phyloP scores from a whole-genome alignment of 2,797 vertebrate genomes.

The Salmo trutta region DNA sequence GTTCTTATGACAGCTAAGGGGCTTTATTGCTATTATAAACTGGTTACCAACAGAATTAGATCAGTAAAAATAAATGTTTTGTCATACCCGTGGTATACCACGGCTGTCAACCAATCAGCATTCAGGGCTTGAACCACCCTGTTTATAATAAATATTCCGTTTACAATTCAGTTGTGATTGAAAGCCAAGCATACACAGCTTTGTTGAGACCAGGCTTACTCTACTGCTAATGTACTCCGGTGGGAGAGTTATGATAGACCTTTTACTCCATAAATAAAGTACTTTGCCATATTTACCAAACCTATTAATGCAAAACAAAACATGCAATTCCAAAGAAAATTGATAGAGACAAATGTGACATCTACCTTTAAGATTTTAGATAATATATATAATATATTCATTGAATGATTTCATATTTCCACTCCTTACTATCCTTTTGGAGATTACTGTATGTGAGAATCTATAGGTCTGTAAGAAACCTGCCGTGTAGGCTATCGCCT shows the following conservation, averaged over 20 bases:
- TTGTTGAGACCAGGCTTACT: not conserved
- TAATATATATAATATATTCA: not conserved
- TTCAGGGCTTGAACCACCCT: not conserved
- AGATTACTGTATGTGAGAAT: not conserved
- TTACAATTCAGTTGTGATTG: not conserved
- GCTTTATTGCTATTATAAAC: too few relatives aligned
- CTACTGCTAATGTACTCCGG: not conserved
- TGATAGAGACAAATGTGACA: not conserved
- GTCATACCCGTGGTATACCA: too few relatives aligned
- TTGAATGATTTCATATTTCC: not conserved
- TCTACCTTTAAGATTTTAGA: not conserved
- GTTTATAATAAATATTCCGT: not conserved
- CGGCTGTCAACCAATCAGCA: too few relatives aligned
- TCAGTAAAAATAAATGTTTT: too few relatives aligned
- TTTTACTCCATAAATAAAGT: not conserved
- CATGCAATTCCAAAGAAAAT: not conserved
- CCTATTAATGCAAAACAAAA: not conserved
- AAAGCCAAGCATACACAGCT: not conserved
- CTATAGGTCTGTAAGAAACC: not conserved
- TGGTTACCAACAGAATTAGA: too few relatives aligned
- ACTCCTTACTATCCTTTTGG: not conserved
- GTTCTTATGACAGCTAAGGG: too few relatives aligned
- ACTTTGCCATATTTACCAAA: not conserved
- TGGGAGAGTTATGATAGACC: not conserved
- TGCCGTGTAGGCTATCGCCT: not conserved